Conservation (phyloP, 2,113 vertebrate species). For the Orientallactaga bullata region DNA sequence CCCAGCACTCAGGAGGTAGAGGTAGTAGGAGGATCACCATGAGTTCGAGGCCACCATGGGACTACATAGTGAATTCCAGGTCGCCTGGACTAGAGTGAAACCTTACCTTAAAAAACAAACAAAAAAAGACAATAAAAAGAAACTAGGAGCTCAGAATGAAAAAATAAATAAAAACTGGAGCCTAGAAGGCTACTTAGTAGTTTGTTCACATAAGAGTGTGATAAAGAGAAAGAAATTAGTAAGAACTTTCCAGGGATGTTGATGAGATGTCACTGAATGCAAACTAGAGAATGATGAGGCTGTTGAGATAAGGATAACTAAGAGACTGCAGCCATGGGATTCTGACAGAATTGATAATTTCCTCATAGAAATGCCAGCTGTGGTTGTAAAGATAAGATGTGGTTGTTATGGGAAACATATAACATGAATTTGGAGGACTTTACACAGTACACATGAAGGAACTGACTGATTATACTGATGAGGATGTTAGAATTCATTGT, state of each 20-base stretch:
- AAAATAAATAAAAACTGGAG: no score
- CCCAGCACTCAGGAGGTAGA: no score
- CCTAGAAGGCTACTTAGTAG: neutral
- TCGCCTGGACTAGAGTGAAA: no score
- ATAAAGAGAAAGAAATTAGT: neutral
- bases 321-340: neutral
- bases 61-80: no score
- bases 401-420: no score
- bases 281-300: neutral
- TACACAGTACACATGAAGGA: neutral
- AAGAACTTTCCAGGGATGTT: neutral
- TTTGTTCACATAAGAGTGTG: neutral
- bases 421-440: neutral
- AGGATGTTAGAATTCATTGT: neutral
- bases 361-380: neutral
- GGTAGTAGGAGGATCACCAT: no score
- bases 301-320: neutral
- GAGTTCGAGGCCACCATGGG: no score
- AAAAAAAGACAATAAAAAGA: no score
- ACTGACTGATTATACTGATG: neutral
- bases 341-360: neutral
- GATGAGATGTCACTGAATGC: neutral
- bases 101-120: no score
- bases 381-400: neutral
- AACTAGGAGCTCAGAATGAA: no score